Percentiles rank a stretch among this genome's conserved stretches.
These are phyloP conservation scores for Neuroterus valhalla DNA, from an alignment of 1,140 invertebrate genomes.

Conservation along the genomic window DNA sequence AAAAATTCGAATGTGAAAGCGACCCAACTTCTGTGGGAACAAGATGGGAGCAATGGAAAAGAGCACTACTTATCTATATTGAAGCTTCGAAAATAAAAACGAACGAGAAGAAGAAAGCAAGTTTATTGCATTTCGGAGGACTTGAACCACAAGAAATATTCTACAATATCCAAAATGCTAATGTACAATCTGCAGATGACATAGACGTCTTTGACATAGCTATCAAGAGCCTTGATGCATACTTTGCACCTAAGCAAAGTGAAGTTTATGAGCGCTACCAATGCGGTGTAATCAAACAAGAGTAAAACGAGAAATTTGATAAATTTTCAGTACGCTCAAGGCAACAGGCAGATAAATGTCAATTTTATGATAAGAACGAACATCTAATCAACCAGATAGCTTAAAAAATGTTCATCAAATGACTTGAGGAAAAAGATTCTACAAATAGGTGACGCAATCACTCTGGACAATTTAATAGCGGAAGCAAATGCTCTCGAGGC, in stretches of 20 bases:
- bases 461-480: neutral
- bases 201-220: neutral
- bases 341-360: neutral
- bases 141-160: neutral
- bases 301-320: neutral
- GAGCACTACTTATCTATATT: neutral
- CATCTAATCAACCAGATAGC: conserved; percentile 3
- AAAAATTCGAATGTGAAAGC: neutral
- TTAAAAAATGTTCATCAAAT: neutral
- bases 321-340: neutral
- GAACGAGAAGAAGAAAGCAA: neutral
- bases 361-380: neutral
- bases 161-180: neutral
- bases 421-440: neutral
- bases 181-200: neutral
- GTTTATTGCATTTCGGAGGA: neutral
- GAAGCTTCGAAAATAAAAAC: neutral
- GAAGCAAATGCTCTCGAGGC: conserved; percentile 1
- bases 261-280: neutral
- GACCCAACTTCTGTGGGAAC: neutral
- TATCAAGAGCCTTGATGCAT: too few species aligned
- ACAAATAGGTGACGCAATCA: neutral
- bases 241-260: too few species aligned
- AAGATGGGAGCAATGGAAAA: neutral
- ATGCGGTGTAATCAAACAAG: neutral